Conservation (phyloP, 2,797 vertebrate genomes). For the Sandelia bainsii region DNA sequence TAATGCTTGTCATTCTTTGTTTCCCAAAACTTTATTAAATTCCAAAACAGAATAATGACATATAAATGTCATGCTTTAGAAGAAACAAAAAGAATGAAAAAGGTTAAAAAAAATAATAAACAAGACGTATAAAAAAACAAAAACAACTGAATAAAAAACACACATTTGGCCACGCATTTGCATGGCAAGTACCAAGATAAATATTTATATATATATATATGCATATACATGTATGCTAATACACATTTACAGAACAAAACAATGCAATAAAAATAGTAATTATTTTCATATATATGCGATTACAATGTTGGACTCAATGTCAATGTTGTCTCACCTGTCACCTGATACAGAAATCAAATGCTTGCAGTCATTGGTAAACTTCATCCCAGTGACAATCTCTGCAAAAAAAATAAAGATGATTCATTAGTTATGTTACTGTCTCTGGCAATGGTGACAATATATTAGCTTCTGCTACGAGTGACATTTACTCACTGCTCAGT, state of each 20-base stretch:
- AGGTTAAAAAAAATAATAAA: background rate
- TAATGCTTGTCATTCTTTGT: background rate
- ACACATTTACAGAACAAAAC: too few species aligned
- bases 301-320: background rate
- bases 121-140: too few species aligned
- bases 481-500: conserved; percentile 7
- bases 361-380: conserved; percentile 95
- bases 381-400: conserved; percentile 96
- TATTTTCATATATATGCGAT: background rate
- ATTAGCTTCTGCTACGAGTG: background rate
- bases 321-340: conserved; percentile 87
- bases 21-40: too few species aligned
- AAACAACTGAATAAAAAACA: too few species aligned
- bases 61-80: too few species aligned
- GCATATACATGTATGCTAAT: too few species aligned
- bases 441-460: background rate
- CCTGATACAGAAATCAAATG: conserved; percentile 94
- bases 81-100: too few species aligned
- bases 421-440: background rate
- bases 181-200: too few species aligned
- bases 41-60: too few species aligned
- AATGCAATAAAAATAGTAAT: too few species aligned
- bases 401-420: conserved; percentile 41
- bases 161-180: too few species aligned
- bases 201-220: too few species aligned